Conservation (phyloP, 2,888 invertebrate genomes). For the Eupithecia exiguata region DNA sequence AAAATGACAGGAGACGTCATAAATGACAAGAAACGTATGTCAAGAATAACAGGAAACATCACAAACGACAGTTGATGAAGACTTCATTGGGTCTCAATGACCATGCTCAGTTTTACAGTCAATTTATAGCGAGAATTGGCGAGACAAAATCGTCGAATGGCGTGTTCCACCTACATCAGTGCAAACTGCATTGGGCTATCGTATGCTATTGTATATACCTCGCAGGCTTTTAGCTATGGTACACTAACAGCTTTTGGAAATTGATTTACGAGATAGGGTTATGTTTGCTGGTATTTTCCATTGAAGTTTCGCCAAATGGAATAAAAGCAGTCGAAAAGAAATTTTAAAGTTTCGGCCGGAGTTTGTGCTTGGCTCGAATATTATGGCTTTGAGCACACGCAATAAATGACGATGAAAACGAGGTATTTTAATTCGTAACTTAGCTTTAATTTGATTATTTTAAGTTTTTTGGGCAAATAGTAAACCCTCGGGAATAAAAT, state of each 20-base stretch:
- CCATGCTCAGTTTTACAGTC: no score
- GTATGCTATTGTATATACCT: background rate
- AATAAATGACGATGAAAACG: background rate
- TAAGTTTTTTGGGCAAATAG: no score
- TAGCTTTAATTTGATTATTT: background rate
- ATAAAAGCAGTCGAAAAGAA: background rate
- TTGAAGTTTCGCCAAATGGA: conserved; percentile 11
- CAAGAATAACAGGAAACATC: no score
- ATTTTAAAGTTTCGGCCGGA: background rate
- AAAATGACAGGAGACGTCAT: no score
- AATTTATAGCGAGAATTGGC: background rate
- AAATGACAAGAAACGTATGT: no score
- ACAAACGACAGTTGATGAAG: no score
- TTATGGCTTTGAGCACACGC: background rate
- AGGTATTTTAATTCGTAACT: background rate
- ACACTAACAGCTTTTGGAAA: conserved; percentile 4
- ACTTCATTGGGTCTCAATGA: no score
- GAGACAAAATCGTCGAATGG: conserved; percentile 6
- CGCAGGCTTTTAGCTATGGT: background rate
- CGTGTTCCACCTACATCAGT: conserved; percentile 14
- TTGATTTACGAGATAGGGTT: conserved; percentile 16
- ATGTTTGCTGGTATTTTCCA: conserved; percentile 5
- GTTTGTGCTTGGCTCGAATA: background rate
- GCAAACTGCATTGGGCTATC: conserved; percentile 11
- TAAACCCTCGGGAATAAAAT: no score